Percentiles rank a stretch among this genome's conserved stretches.
Conservation (phyloP, 2,113 vertebrate species). For the Aptenodytes patagonicus region DNA sequence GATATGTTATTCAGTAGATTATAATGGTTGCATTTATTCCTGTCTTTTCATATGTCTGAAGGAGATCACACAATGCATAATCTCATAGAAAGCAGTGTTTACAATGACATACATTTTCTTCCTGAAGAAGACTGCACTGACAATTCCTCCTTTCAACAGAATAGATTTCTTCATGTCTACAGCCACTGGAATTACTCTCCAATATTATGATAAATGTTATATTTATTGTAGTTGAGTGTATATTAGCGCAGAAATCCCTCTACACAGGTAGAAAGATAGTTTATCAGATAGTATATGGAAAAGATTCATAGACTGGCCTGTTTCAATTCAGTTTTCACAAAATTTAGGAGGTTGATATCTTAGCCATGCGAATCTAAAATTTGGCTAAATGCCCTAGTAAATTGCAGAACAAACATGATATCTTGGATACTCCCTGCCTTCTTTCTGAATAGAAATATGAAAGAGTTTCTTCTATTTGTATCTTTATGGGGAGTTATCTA, state of each 20-base stretch:
- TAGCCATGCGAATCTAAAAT: background rate
- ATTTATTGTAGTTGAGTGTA: background rate
- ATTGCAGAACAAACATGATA: background rate
- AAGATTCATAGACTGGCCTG: background rate
- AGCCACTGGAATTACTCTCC: background rate
- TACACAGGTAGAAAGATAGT: background rate
- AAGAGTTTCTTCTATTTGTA: too few species aligned
- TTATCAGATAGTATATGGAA: background rate
- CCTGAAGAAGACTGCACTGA: conserved; percentile 6
- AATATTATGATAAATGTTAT: conserved; percentile 23
- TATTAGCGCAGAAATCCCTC: background rate
- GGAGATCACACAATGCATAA: conserved; percentile 33
- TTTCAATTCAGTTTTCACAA: background rate
- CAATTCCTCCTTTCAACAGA: conserved; percentile 38
- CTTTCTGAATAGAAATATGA: too few species aligned
- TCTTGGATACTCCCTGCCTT: too few species aligned
- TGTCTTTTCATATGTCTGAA: conserved; percentile 33
- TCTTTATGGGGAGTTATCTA: too few species aligned
- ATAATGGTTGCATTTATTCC: conserved; percentile 41
- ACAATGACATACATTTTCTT: conserved; percentile 23
- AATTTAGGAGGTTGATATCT: background rate
- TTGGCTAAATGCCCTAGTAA: background rate
- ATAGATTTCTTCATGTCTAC: background rate
- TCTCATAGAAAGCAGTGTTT: conserved; percentile 29
- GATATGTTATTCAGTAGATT: conserved; percentile 14